Base-by-base conservation (phyloP, 2,113 vertebrate genomes). In the Axis porcinus region DNA sequence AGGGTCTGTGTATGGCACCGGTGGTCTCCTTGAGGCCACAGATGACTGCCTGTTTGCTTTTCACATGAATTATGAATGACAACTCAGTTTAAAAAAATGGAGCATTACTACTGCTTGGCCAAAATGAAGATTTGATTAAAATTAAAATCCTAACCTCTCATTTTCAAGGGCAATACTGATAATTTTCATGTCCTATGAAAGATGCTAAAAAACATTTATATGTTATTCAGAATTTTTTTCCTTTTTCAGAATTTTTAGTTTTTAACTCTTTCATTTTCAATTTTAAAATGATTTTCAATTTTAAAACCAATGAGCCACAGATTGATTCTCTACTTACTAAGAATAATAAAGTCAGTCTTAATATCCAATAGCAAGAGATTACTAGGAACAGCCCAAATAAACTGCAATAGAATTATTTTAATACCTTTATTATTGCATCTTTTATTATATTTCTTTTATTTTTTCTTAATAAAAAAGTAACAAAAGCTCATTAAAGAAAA, bases 401-500 rank as follows among this genome's bases (percentile, higher is more conserved):
- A 47, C 40, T 70, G 47, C 11, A 78, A 54, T 11, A 47, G 28
- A 94, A 89, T 54, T 86, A 13, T 89, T 89, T 86, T 78, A 89
- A 83, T 92, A 67, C 25, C 82, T 57, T 85, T 81, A 47, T 87
- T 81, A 88, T 62, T 93, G 36, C 2, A 67, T 50, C 14, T 94
- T 96, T 83, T 50, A 88, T 78, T 94, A 54, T 2, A 58, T 67
- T 86, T 92, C 4, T 92, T 88, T 91, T 50, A 54, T 78, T 55
- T 95, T 89, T 86, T 83, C 36, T 82, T 54, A 58, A 47, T 90
- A 47, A 93, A 94, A 89, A 89, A n/a, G 9, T 83, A 86, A 62
- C 28, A 55, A 58, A 95, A 91, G 40, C n/a, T 89, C n/a, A 89
- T 89, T 89, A 86, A 76, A 96, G 40, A 86, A 92, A 94, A 86